phyloP scores from a whole-genome alignment of 2,888 invertebrate species.

The Trissolcus japonicus region DNA sequence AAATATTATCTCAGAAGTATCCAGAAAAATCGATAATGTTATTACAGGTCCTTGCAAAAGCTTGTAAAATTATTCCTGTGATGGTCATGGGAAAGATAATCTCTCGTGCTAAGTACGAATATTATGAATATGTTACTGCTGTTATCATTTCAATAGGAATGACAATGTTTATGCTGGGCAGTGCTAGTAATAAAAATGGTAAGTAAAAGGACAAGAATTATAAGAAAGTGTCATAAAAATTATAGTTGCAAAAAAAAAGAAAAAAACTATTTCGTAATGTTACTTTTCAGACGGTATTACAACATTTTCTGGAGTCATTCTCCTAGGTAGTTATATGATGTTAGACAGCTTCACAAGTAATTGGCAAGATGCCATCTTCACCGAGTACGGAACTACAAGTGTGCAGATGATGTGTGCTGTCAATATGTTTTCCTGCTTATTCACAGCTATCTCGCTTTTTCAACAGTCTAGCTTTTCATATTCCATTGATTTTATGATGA shows the following conservation, averaged over 20 bases:
- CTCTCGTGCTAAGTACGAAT: slow-evolving; percentile 89
- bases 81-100: slow-evolving; percentile 98
- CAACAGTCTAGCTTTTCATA: slow-evolving; percentile 89
- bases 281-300: slow-evolving; percentile 80
- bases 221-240: no score
- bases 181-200: slow-evolving; percentile 81
- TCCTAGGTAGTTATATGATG: slow-evolving; percentile 92
- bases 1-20: not conserved
- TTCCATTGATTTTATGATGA: slow-evolving; percentile 84
- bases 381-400: slow-evolving; percentile 86
- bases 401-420: slow-evolving; percentile 98
- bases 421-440: slow-evolving; percentile 93
- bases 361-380: slow-evolving; percentile 96
- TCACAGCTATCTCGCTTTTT: slow-evolving; percentile 90
- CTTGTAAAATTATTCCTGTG: slow-evolving; percentile 98
- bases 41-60: slow-evolving; percentile 89
- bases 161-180: slow-evolving; percentile 92
- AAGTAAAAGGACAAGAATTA: slow-evolving; percentile 29
- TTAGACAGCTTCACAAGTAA: slow-evolving; percentile 99
- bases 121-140: slow-evolving; percentile 95
- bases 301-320: slow-evolving; percentile 88
- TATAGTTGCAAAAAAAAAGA: not conserved
- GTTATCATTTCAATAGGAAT: slow-evolving; percentile 93
- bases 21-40: not conserved
- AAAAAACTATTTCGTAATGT: not conserved